phyloP scores from a whole-genome alignment of 1,140 invertebrate genomes.

The Bombus picipes region DNA sequence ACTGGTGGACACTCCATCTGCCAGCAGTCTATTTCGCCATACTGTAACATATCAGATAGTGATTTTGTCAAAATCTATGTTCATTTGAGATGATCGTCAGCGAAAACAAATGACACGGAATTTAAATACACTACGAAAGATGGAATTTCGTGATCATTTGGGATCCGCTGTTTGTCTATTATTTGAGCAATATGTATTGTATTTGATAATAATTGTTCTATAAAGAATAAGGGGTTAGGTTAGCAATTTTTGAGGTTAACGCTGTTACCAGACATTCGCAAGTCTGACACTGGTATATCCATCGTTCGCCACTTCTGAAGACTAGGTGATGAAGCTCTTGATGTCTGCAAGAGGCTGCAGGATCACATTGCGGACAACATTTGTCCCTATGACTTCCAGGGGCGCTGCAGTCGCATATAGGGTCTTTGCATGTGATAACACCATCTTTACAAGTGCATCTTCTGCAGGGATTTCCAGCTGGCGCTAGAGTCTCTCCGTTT shows the following conservation, averaged over 20 bases:
- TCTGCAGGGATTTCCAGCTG: slow-evolving; percentile 84
- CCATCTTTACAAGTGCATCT: slow-evolving; percentile 86
- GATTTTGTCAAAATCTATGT: background rate
- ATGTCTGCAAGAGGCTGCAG: slow-evolving; percentile 88
- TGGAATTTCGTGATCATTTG: too few relatives aligned
- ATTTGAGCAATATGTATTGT: background rate
- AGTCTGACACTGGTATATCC: slow-evolving; percentile 95
- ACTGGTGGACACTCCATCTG: slow-evolving; percentile 91
- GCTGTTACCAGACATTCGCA: slow-evolving; percentile 92
- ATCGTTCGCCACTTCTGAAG: slow-evolving; percentile 91
- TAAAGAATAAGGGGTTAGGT: background rate
- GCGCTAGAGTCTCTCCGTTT: slow-evolving; percentile 83
- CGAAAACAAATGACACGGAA: background rate
- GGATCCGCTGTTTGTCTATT: background rate
- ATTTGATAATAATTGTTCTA: background rate
- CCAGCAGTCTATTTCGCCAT: slow-evolving; percentile 95
- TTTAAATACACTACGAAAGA: too few relatives aligned
- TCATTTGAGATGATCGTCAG: background rate
- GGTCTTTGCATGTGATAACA: slow-evolving; percentile 85
- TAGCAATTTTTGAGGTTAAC: background rate
- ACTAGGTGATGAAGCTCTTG: slow-evolving; percentile 89
- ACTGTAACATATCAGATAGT: slow-evolving; percentile 81
- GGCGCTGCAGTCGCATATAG: slow-evolving; percentile 85
- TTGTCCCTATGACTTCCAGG: slow-evolving; percentile 83
- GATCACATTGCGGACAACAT: slow-evolving; percentile 92